Evolutionary conservation across 2,797 vertebrate species (phyloP).

Genomic region (Eremophila alpestris): DNA sequence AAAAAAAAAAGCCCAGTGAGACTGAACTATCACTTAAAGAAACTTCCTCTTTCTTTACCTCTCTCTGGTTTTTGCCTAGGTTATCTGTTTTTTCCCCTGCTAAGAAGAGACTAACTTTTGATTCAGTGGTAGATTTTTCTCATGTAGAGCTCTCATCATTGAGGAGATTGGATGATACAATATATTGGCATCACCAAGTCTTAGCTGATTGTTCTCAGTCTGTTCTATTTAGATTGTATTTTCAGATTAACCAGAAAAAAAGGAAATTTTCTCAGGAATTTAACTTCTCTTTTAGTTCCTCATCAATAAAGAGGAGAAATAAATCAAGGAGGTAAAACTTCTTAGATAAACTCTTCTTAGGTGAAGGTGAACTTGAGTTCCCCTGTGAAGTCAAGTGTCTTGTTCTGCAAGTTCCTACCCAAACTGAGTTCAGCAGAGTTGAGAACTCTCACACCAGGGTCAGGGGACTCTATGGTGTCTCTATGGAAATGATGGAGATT

Average conservation of each 20-base stretch:
- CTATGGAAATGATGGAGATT: not conserved
- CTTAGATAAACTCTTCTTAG: not conserved
- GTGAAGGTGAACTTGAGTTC: not conserved
- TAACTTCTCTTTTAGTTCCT: not conserved
- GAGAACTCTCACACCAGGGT: not conserved
- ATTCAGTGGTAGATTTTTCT: not conserved
- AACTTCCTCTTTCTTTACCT: not conserved
- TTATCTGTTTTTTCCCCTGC: not conserved
- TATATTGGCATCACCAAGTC: not conserved
- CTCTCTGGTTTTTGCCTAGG: not conserved
- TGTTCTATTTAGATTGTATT: not conserved
- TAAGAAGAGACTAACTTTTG: not conserved
- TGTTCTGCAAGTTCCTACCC: not conserved
- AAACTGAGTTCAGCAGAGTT: not conserved
- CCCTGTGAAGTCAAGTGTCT: not conserved
- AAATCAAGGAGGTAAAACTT: not conserved
- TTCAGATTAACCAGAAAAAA: not conserved
- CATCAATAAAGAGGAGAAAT: not conserved
- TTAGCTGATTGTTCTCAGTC: not conserved
- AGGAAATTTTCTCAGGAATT: not conserved
- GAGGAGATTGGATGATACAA: not conserved
- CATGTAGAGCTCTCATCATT: not conserved
- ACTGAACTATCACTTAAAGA: not conserved
- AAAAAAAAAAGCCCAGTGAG: not conserved
- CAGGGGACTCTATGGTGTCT: not conserved